These are phyloP conservation scores for Gryllus bimaculatus DNA, from an alignment of 1,140 invertebrate species.

Conservation along the genomic window DNA sequence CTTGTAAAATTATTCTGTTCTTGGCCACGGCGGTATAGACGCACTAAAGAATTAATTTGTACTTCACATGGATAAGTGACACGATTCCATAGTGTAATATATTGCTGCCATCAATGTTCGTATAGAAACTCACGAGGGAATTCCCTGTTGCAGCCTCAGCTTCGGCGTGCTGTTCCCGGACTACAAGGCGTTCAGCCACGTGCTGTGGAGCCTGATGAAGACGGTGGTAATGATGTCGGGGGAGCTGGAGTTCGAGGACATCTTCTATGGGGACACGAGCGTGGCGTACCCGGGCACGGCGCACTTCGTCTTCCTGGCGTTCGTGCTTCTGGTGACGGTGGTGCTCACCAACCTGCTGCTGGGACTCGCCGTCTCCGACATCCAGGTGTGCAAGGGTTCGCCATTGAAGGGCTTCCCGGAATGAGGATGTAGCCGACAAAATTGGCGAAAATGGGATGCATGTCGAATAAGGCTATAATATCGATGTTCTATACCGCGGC, in stretches of 20 bases:
- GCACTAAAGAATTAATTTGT: too few species aligned
- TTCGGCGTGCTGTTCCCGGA: slow-evolving; percentile 71
- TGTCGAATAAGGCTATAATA: too few species aligned
- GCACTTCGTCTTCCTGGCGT: slow-evolving; percentile 64
- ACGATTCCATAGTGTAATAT: too few species aligned
- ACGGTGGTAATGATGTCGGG: slow-evolving; percentile 84
- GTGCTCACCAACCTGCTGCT: slow-evolving; percentile 76
- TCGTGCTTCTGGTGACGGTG: slow-evolving; percentile 72
- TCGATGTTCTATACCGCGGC: too few species aligned
- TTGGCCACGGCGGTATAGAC: too few species aligned
- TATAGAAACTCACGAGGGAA: too few species aligned
- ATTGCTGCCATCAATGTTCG: too few species aligned
- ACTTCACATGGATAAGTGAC: too few species aligned
- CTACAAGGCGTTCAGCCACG: slow-evolving; percentile 55
- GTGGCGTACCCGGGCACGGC: slow-evolving; percentile 54
- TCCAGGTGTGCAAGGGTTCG: slow-evolving; percentile 69
- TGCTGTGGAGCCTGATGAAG: slow-evolving; percentile 56
- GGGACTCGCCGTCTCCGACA: slow-evolving; percentile 76
- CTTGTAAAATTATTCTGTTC: too few species aligned
- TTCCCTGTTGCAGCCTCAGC: slow-evolving; percentile 40
- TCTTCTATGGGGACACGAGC: slow-evolving; percentile 53
- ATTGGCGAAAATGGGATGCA: too few species aligned
- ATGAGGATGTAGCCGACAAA: too few species aligned
- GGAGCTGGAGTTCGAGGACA: slow-evolving; percentile 73
- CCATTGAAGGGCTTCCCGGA: slow-evolving; percentile 65